Evolutionary conservation across 2,888 invertebrate genomes (phyloP).

Genomic region (Thelaira solivaga): DNA sequence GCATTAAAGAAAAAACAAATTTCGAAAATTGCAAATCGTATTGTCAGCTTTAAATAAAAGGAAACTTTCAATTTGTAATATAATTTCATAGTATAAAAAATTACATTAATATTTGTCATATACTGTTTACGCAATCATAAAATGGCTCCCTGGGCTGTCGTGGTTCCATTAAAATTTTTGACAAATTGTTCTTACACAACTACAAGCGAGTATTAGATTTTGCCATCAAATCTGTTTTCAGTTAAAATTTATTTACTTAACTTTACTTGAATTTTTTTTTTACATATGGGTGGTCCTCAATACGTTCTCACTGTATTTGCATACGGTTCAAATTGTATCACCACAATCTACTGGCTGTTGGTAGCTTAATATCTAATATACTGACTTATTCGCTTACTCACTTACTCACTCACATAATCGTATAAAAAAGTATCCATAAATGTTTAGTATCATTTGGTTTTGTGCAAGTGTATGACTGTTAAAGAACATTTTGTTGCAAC

Average conservation of each 20-base stretch:
- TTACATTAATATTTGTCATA: constrained; percentile 3
- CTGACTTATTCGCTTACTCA: background rate
- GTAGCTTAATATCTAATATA: constrained; percentile 32
- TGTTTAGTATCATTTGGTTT: constrained; percentile 42
- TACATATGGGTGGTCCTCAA: constrained; percentile 34
- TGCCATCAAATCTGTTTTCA: constrained; percentile 21
- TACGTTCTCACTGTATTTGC: background rate
- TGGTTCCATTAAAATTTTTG: constrained; percentile 20
- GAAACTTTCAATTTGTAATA: background rate
- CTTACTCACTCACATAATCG: background rate
- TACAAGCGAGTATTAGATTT: constrained; percentile 6
- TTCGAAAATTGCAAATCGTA: background rate
- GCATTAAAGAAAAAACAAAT: constrained; percentile 10
- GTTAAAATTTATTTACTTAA: constrained; percentile 42
- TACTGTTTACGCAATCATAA: background rate
- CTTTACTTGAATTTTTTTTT: constrained; percentile 22
- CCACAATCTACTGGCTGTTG: constrained; percentile 26
- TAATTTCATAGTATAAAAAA: no score
- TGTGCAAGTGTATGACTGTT: constrained; percentile 29
- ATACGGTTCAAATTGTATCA: constrained; percentile 28
- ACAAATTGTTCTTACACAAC: constrained; percentile 33
- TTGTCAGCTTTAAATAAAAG: background rate
- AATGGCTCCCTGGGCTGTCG: background rate
- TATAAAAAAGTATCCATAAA: constrained; percentile 9
- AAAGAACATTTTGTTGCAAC: constrained; percentile 50